Base-by-base conservation (phyloP, 1,140 invertebrate genomes). In the Bradynema listronoti region DNA sequence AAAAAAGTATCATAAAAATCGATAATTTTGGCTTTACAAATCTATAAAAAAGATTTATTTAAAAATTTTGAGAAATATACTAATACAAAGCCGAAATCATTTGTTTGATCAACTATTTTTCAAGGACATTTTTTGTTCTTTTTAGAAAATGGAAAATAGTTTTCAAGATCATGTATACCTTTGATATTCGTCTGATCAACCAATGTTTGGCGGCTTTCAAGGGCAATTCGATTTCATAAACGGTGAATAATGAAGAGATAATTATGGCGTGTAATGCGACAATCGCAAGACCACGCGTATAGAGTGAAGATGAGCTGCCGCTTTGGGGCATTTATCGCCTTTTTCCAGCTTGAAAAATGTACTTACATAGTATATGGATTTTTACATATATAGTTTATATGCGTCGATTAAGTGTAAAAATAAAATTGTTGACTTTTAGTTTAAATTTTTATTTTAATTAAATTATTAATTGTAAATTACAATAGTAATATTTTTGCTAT, bases 121-220 rank as follows among this genome's bases (percentile, higher is more conserved):
- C 16, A 41, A 25, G 25, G 29, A 29, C 16, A 24, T 33, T n/a
- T n/a, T 49, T 27, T 30, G 33, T 66, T 22, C 30, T 62, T 9
- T 36, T 45, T 24, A 32, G 30, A 56, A 68, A 25, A 45, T 39
- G 19, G 16, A 16, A n/a, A 58, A 46, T 43, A 33, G 11, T 49
- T 19, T 52, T 67, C n/a, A 70, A 68, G 22, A 67, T 16, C 7
- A 66, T 45, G 24, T 16, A 46, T 16, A 93, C 93, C 77, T 97
- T 87, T 83, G 94, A 95, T 65, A 96, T 88, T 78, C 91, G 57
- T n/a, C 58, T 25, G n/a, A 65, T 29, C 27, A 69, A 36, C 70
- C 58, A 77, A 11, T 58, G 22, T 22, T 49, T 39, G 24, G 51
- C 41, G 19, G 50, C 49, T 14, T 36, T 24, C n/a, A 69, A 30